These are phyloP conservation scores for Perodicticus potto DNA, from an alignment of 2,797 vertebrate genomes.

Conservation along the genomic window DNA sequence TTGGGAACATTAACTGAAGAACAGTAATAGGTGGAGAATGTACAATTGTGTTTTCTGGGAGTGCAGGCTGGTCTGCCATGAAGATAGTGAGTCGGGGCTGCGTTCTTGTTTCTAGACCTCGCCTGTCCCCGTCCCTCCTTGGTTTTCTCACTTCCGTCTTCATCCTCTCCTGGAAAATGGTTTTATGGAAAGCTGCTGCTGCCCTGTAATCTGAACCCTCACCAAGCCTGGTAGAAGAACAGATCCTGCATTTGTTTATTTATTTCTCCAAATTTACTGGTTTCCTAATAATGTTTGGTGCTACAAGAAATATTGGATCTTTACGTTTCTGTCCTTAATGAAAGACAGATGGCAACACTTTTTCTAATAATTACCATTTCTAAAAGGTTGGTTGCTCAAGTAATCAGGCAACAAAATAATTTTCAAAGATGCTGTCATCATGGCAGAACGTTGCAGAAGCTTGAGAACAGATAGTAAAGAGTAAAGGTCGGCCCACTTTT, in stretches of 20 bases:
- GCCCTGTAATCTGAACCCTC: background rate
- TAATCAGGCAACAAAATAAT: constrained; percentile 65
- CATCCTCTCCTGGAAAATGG: background rate
- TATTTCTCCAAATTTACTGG: background rate
- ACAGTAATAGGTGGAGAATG: background rate
- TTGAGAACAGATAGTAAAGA: constrained; percentile 63
- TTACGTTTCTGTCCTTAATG: background rate
- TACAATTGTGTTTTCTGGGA: background rate
- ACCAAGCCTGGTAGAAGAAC: background rate
- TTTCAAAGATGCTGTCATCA: constrained; percentile 54
- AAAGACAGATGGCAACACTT: background rate
- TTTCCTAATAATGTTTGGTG: background rate
- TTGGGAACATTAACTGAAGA: background rate
- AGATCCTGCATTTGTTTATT: background rate
- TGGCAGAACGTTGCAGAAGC: constrained; percentile 60
- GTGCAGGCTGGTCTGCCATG: background rate
- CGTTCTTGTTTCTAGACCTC: background rate
- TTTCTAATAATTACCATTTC: constrained; percentile 50
- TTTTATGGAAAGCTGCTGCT: background rate
- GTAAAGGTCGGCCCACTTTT: constrained; percentile 34
- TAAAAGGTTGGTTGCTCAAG: constrained; percentile 53
- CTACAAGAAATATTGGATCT: background rate
- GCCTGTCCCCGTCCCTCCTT: background rate
- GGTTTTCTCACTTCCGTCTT: constrained; percentile 9
- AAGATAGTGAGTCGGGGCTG: background rate